These are phyloP conservation scores for Drosophila borealis DNA, from an alignment of 2,888 invertebrate genomes.

Conservation along the genomic window DNA sequence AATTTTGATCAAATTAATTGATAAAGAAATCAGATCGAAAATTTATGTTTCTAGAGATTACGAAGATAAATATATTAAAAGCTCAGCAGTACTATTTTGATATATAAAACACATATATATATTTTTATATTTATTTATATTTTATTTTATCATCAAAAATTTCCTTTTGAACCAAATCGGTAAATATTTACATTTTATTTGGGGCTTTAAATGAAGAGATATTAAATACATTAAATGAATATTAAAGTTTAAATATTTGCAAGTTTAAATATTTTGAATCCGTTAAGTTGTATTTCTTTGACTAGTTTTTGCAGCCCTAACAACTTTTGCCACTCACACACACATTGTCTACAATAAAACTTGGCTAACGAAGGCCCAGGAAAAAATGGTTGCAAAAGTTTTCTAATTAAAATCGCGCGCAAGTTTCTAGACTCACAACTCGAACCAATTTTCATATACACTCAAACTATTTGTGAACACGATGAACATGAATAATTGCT, in stretches of 20 bases:
- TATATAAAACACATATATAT: too few species aligned
- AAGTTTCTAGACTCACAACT: constrained; percentile 47
- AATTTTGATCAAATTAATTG: too few species aligned
- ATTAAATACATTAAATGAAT: too few species aligned
- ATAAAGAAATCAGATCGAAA: too few species aligned
- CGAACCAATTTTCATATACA: constrained; percentile 9
- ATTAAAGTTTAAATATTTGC: too few species aligned
- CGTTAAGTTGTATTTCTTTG: background rate
- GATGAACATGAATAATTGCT: constrained; percentile 10
- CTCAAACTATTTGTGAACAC: constrained; percentile 40
- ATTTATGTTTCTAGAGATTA: too few species aligned
- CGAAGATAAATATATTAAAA: too few species aligned
- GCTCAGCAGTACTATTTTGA: too few species aligned
- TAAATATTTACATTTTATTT: background rate
- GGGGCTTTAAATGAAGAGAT: background rate
- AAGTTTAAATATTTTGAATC: background rate
- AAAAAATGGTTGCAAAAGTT: constrained; percentile 56
- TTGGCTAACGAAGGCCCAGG: constrained; percentile 25
- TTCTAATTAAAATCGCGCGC: constrained; percentile 71
- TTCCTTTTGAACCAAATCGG: too few species aligned
- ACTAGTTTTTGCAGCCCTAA: constrained; percentile 22
- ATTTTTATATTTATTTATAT: too few species aligned
- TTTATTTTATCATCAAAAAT: too few species aligned
- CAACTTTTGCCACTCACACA: constrained; percentile 2
- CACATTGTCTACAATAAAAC: constrained; percentile 34